phyloP scores from a whole-genome alignment of 2,113 vertebrate species.

The Forbesichthys agassizii region DNA sequence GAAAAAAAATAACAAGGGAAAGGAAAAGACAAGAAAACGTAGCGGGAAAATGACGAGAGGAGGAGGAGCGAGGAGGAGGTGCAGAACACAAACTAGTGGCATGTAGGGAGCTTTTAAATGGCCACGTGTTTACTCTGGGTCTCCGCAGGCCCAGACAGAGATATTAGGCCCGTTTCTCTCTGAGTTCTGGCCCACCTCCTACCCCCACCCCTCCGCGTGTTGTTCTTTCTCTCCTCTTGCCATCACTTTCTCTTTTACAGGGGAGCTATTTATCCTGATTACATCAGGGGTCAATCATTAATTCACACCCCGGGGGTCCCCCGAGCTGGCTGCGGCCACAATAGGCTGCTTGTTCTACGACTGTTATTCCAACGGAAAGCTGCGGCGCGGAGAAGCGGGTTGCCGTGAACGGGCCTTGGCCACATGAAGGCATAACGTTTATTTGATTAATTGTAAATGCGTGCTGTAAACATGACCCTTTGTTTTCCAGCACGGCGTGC shows the following conservation, averaged over 20 bases:
- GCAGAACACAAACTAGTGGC: constrained; percentile 50
- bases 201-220: constrained; percentile 61
- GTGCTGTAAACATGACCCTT: constrained; percentile 61
- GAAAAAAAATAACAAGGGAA: constrained; percentile 12
- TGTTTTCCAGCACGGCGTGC: constrained; percentile 65
- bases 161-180: constrained; percentile 69
- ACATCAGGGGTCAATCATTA: constrained; percentile 84
- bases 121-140: constrained; percentile 62
- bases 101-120: constrained; percentile 62
- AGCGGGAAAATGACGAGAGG: constrained; percentile 33
- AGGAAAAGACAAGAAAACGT: constrained; percentile 41
- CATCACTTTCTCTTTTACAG: constrained; percentile 73
- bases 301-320: constrained; percentile 84
- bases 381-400: constrained; percentile 51
- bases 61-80: constrained; percentile 31
- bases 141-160: constrained; percentile 53
- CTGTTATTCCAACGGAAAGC: constrained; percentile 83
- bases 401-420: constrained; percentile 53
- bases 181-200: constrained; percentile 61
- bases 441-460: constrained; percentile 80
- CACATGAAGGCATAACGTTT: constrained; percentile 77
- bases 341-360: constrained; percentile 78
- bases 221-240: constrained; percentile 71
- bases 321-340: constrained; percentile 69
- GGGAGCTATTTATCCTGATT: constrained; percentile 83